Base-by-base conservation (phyloP, 2,113 vertebrate genomes). In the Psilopsiagon aurifrons region DNA sequence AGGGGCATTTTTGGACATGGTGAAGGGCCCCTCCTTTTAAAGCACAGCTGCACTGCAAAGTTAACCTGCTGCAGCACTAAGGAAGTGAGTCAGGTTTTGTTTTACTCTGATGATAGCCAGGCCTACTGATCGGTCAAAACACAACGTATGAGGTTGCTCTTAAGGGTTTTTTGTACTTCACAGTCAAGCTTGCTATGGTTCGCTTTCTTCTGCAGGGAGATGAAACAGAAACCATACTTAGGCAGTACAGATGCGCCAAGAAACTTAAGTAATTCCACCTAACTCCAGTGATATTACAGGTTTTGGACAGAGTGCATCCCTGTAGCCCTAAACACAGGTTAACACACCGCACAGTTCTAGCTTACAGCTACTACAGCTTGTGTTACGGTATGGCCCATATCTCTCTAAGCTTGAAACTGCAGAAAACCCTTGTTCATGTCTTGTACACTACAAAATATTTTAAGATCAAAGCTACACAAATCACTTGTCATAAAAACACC, bases 51-150 rank as follows among this genome's bases (percentile, higher is more conserved):
- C 13, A 17, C 23, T 46, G 31, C 39, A 10, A 25, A 46, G 55
- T 52, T 41, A 24, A 54, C 16, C 33, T 49, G 29, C n/a, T 25
- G 47, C 10, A 84, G 74, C 33, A 39, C 47, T 28, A 10, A 4
- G 0, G 0, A 51, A 29, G 33, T 1, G 15, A 79, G 33, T 4
- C 1, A 69, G 57, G 79, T 41, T 57, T 41, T 16, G 16, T 25
- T 70, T 37, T 28, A 44, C 79, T 37, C 55, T 44, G 49, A 22
- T 44, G 62, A 64, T 33, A 82, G 70, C 51, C 64, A 73, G 43
- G 35, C 55, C 55, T 33, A 19, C 46, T 28, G 16, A 24, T 14
- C 1, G 0, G 39, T 31, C 59, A 60, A 39, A 57, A 63, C 17
- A 68, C 1, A 4, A 19, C 1, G 6, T 23, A 51, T 5, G 25